These are phyloP conservation scores for Podarcis lilfordi DNA, from an alignment of 2,797 vertebrate species.

Conservation along the genomic window DNA sequence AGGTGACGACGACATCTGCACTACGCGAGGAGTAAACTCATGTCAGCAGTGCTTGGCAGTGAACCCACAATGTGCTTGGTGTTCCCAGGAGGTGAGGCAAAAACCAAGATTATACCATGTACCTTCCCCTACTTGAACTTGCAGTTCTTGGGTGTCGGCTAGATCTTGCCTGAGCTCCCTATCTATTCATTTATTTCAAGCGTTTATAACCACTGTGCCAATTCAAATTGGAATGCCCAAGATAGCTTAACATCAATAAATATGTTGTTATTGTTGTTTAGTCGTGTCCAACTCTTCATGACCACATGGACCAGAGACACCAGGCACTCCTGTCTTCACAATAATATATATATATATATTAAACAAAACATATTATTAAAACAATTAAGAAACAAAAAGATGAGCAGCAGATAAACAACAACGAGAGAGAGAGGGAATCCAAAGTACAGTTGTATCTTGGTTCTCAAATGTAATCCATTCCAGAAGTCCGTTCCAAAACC, in stretches of 20 bases:
- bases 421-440: too few species aligned
- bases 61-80: conserved; percentile 31
- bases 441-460: too few species aligned
- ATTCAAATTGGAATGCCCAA: background rate
- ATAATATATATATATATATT: too few species aligned
- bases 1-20: conserved; percentile 21
- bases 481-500: too few species aligned
- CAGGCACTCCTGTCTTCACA: too few species aligned
- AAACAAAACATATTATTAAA: too few species aligned
- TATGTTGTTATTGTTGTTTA: background rate
- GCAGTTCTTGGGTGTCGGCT: background rate
- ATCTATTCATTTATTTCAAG: background rate
- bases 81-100: conserved; percentile 16
- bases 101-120: background rate
- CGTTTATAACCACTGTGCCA: background rate
- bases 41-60: conserved; percentile 32
- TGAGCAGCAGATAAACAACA: too few species aligned
- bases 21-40: conserved; percentile 31
- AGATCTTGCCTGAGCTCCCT: background rate
- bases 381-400: too few species aligned
- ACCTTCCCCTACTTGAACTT: background rate
- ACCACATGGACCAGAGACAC: too few species aligned
- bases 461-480: too few species aligned
- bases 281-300: too few species aligned
- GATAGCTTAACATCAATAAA: background rate